Percentiles rank a stretch among this genome's conserved stretches.
These are phyloP conservation scores for Esperia sulphurella DNA, from an alignment of 2,888 invertebrate genomes.

Conservation along the genomic window DNA sequence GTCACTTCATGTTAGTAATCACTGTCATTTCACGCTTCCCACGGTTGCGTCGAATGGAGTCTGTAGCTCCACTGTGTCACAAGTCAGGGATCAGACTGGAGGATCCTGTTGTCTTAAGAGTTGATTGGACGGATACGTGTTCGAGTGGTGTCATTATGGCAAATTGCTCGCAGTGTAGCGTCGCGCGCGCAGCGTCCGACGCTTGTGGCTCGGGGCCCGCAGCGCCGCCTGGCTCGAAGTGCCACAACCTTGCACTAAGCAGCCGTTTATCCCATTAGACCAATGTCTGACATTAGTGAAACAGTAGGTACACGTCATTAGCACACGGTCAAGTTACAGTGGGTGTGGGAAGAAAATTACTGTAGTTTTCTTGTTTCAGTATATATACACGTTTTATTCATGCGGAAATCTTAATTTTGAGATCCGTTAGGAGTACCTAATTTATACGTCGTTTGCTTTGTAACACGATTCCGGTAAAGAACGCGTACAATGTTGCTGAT, in stretches of 20 bases:
- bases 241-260: slow-evolving; percentile 73
- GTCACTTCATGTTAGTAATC: slow-evolving; percentile 7
- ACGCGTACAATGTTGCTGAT: no score
- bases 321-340: slow-evolving; percentile 71
- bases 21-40: slow-evolving; percentile 18
- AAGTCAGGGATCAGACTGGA: slow-evolving; percentile 51
- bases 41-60: slow-evolving; percentile 5
- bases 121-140: slow-evolving; percentile 72
- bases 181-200: slow-evolving; percentile 38
- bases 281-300: slow-evolving; percentile 64
- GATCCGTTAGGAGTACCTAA: not conserved
- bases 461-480: no score
- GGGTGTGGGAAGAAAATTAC: slow-evolving; percentile 23
- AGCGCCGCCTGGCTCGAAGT: slow-evolving; percentile 55
- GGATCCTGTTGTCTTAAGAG: slow-evolving; percentile 67
- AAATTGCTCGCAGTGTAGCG: slow-evolving; percentile 61
- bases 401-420: not conserved
- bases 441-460: no score
- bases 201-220: slow-evolving; percentile 37
- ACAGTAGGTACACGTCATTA: slow-evolving; percentile 60
- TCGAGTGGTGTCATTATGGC: slow-evolving; percentile 71
- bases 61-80: slow-evolving; percentile 31
- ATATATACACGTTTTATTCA: no score
- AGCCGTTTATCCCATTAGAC: slow-evolving; percentile 73
- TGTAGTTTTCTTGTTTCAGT: not conserved